Conservation (phyloP, 2,797 vertebrate genomes). For the Labroides dimidiatus region DNA sequence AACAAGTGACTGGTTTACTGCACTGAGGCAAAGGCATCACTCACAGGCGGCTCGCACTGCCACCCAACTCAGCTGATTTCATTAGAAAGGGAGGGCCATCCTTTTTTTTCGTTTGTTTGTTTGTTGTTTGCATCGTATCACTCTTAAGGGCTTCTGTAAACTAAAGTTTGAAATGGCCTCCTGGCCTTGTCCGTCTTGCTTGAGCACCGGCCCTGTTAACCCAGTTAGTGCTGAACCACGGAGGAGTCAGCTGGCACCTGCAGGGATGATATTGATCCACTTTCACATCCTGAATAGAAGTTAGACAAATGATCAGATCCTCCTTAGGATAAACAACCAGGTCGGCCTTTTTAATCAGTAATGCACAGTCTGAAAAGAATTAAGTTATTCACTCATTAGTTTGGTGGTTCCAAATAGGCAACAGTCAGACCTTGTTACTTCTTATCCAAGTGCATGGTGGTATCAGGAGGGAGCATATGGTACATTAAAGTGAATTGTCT, state of each 20-base stretch:
- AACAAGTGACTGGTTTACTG: conserved; percentile 80
- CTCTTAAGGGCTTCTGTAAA: conserved; percentile 54
- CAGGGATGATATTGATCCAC: conserved; percentile 74
- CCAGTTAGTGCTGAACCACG: conserved; percentile 46
- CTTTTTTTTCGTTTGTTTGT: background rate
- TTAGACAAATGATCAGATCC: conserved; percentile 80
- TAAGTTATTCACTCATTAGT: conserved; percentile 67
- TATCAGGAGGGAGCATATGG: conserved; percentile 39
- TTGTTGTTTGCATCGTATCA: conserved; percentile 32
- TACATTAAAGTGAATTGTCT: conserved; percentile 32
- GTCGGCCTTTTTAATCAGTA: conserved; percentile 76
- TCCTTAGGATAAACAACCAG: conserved; percentile 68
- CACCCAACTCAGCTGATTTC: conserved; percentile 36
- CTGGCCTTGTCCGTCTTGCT: conserved; percentile 49
- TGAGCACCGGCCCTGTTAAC: conserved; percentile 56
- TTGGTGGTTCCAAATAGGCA: conserved; percentile 55
- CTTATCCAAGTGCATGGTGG: conserved; percentile 25
- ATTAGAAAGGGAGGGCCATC: conserved; percentile 36
- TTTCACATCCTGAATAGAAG: conserved; percentile 76
- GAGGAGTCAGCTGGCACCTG: conserved; percentile 64
- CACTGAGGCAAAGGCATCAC: conserved; percentile 63
- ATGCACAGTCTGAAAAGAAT: conserved; percentile 70
- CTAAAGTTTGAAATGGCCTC: conserved; percentile 48
- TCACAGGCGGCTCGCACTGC: conserved; percentile 59
- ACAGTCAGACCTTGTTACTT: conserved; percentile 63